Conservation (phyloP, 92 coral and sea anemone genomes). For the Porites rus region DNA sequence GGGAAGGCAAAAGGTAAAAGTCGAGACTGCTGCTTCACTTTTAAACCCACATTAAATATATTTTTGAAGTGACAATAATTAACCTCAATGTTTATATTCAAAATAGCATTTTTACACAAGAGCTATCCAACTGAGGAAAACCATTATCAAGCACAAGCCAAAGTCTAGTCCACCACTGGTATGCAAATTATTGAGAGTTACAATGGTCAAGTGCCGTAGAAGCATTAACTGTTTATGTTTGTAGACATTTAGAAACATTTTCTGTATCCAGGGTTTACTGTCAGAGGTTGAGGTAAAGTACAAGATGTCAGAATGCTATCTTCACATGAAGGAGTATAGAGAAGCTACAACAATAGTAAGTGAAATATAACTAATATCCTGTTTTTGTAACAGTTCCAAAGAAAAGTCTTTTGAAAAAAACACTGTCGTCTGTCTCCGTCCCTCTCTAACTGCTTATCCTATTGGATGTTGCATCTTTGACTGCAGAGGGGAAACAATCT, state of each 20-base stretch:
- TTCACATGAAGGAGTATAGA: conserved; percentile 83
- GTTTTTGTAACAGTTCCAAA: too few relatives aligned
- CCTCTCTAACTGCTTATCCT: too few relatives aligned
- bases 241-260: not conserved
- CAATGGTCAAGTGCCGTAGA: not conserved
- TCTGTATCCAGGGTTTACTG: conserved; percentile 69
- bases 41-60: too few relatives aligned
- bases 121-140: conserved; percentile 88
- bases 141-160: conserved; percentile 83
- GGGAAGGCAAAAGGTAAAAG: too few relatives aligned
- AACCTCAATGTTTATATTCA: not conserved
- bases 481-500: too few relatives aligned
- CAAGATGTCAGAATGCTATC: conserved; percentile 91
- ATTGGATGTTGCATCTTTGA: too few relatives aligned
- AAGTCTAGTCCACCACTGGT: conserved; percentile 79
- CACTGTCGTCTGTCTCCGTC: too few relatives aligned
- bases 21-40: too few relatives aligned
- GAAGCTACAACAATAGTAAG: conserved; percentile 90
- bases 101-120: conserved; percentile 80
- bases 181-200: conserved; percentile 3
- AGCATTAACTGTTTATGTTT: not conserved
- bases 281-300: conserved; percentile 92
- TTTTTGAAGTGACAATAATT: not conserved
- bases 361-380: not conserved
- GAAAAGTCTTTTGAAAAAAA: too few relatives aligned